Evolutionary conservation across 2,797 vertebrate genomes (phyloP), one percentile per base, ranked within the genome.

Genomic region (Falco naumanni): DNA sequence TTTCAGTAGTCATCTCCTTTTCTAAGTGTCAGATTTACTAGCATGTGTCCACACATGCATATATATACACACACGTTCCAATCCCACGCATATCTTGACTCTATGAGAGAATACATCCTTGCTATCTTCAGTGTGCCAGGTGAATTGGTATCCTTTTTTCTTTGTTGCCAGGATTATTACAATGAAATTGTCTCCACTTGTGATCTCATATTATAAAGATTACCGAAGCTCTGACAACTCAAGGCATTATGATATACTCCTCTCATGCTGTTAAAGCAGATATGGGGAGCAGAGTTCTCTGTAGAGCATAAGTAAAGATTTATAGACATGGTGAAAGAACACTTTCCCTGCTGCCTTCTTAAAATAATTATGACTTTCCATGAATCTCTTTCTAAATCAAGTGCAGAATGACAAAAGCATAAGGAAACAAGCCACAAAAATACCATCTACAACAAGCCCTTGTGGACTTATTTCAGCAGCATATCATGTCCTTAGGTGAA

Each of bases 331-430:
- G 87, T 94, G 94, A 97, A 98, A 97, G 97, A 97, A 97, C 97
- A 97, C 95, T 98, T 97, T 97, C 84, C 89, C 85, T 96, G 86
- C 95, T 97, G 97, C 75, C 95, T 97, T 97, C 96, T 97, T 98
- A 97, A 98, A 98, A 98, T 98, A 98, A 98, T 98, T 98, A 98
- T 97, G 97, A 96, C 96, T 98, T 98, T 97, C 94, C 93, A 98
- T 97, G 96, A 97, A 97, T 98, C 93, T 98, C 96, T 98, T 98
- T 97, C 96, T 98, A 98, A 98, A 98, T 98, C 97, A 98, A 98
- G 82, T 95, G 65, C 60, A 96, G 96, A 97, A 97, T 96, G 97
- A 98, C 97, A 98, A 98, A 98, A 97, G 96, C 64, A 47, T 97
- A 96, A 87, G 82, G 94, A 96, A 96, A 96, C 91, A 96, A 96